A percentile compares a stretch with the other conserved stretches of the same genome.
Evolutionary conservation across 1,140 invertebrate genomes (phyloP).

Genomic region (Monomorium pharaonis): DNA sequence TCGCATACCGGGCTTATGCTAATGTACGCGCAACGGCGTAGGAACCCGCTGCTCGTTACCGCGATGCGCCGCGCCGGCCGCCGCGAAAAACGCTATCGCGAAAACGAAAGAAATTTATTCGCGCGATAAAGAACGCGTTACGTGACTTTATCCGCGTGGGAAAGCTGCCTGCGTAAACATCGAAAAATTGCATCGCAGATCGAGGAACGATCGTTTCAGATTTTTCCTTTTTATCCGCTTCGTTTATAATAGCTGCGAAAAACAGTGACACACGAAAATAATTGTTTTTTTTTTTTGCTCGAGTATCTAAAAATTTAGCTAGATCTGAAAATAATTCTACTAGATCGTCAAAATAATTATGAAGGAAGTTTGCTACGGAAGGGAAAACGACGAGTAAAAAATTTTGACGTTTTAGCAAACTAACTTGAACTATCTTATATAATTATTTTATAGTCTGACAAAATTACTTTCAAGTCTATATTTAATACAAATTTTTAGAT

Average conservation of each 20-base stretch:
- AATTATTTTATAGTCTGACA: too few relatives aligned
- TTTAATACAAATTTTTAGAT: too few relatives aligned
- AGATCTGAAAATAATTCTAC: too few relatives aligned
- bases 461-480: too few relatives aligned
- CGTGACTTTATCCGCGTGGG: conserved; percentile 16
- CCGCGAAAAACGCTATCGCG: neutral
- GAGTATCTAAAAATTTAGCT: too few relatives aligned
- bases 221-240: neutral
- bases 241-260: neutral
- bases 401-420: too few relatives aligned
- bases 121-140: conserved; percentile 22
- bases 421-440: too few relatives aligned
- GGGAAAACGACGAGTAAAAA: too few relatives aligned
- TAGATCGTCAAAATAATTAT: too few relatives aligned
- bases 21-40: conserved; percentile 65
- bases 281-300: too few relatives aligned
- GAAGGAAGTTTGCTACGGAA: too few relatives aligned
- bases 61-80: neutral
- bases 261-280: neutral
- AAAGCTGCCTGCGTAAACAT: conserved; percentile 11
- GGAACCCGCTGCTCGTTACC: conserved; percentile 39
- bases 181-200: conserved; percentile 5
- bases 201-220: neutral
- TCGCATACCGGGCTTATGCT: conserved; percentile 71
- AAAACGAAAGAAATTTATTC: conserved; percentile 39